Evolutionary conservation across 2,888 invertebrate genomes (phyloP), one percentile per base, ranked within the genome.

Genomic region (Nomada flava): DNA sequence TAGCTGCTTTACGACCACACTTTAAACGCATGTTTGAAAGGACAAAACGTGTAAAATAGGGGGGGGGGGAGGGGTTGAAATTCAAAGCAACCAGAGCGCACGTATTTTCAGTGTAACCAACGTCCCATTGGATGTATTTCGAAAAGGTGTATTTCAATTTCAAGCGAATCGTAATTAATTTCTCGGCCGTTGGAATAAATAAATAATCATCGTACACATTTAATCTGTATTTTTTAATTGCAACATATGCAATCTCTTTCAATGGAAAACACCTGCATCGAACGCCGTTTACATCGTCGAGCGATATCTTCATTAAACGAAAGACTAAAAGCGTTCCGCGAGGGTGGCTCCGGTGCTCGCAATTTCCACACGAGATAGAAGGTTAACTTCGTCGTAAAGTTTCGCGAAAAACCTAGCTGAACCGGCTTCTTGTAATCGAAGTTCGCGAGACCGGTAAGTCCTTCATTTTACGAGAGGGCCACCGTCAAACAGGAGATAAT

Each of bases 391-490:
- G 60, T 42, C 26, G 52, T 44, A 57, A 70, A 64, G 50, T 64
- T n/a, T 15, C 29, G 26, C 26, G 55, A 63, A 63, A 64, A 64
- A 29, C 64, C 18, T 13, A 0, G 18, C 9, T 11, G 13, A 26
- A n/a, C 26, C 23, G 4, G 36, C 47, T 47, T 36, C 63, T 59
- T 18, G 70, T 57, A 76, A 76, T 76, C 70, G 50, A 70, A 76
- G 70, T 71, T 64, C 5, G 55, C n/a, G 63, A 69, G 63, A 26
- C 55, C 23, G 13, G 36, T 29, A 57, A 55, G 29, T 64, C 53
- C 18, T 9, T 20, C 29, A 2, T 18, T 15, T 70, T 76, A 42
- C 70, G 29, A 50, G 29, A 13, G 23, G 50, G 36, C 47, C 10
- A 59, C 10, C 50, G 18, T 53, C 44, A 18, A 36, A 60, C 15